phyloP scores from a whole-genome alignment of 2,113 vertebrate genomes.

The Sebastes fasciatus region DNA sequence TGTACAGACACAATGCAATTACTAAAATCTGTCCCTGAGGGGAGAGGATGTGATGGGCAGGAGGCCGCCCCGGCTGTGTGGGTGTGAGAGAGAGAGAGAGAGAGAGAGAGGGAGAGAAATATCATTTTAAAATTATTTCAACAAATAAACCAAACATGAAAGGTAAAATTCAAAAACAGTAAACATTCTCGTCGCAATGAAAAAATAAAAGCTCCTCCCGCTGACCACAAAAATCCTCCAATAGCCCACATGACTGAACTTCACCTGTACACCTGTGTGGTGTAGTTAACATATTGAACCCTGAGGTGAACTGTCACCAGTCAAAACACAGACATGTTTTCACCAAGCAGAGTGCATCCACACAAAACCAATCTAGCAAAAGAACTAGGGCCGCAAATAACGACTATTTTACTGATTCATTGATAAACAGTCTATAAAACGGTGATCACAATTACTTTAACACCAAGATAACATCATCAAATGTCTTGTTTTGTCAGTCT shows the following conservation, averaged over 20 bases:
- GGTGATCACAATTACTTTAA: no score
- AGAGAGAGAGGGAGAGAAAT: background rate
- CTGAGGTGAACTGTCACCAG: background rate
- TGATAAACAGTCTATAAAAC: background rate
- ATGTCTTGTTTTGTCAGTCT: no score
- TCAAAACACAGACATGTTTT: background rate
- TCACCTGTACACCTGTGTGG: background rate
- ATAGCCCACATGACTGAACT: background rate
- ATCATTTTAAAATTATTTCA: background rate
- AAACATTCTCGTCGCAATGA: background rate
- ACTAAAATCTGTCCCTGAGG: background rate
- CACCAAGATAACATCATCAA: no score
- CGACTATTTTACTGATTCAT: background rate
- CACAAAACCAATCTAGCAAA: background rate
- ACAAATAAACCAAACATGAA: background rate
- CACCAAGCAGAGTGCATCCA: background rate
- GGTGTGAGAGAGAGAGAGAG: background rate
- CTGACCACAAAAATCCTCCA: background rate
- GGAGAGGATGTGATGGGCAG: background rate
- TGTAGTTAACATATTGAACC: background rate
- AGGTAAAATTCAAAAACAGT: no score
- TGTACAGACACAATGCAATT: slow-evolving; percentile 4
- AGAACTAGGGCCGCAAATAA: background rate
- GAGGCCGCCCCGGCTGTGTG: background rate
- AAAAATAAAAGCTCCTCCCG: background rate